These are phyloP conservation scores for Chionis minor DNA, from an alignment of 2,113 vertebrate genomes.

Conservation along the genomic window DNA sequence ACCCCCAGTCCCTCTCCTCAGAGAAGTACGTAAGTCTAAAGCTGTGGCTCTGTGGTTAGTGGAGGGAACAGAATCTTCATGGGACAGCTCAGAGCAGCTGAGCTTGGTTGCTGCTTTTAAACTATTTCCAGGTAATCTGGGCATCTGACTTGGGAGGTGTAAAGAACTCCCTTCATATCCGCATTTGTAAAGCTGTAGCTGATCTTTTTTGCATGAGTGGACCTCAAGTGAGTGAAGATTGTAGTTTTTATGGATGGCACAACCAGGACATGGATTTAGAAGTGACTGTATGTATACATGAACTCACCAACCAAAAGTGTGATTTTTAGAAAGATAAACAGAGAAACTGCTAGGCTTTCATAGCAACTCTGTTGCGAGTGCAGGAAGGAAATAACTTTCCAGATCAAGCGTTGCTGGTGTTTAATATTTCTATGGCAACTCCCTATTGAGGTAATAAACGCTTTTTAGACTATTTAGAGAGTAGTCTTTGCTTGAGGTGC, in stretches of 20 bases:
- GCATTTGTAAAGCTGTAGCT: not conserved
- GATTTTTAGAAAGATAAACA: not conserved
- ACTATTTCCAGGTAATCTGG: not conserved
- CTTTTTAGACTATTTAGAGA: not conserved
- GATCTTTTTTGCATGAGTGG: not conserved
- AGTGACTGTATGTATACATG: rapidly evolving
- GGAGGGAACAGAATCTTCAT: not conserved
- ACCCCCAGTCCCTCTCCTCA: not conserved
- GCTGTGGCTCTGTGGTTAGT: not conserved
- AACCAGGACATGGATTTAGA: not conserved
- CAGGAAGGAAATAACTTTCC: not conserved
- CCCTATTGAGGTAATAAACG: not conserved
- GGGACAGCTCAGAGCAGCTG: not conserved
- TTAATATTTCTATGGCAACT: not conserved
- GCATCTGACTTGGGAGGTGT: not conserved
- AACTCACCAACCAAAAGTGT: rapidly evolving
- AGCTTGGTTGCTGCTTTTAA: not conserved
- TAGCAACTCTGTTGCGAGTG: rapidly evolving
- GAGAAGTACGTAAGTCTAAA: not conserved
- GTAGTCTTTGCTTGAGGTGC: not conserved
- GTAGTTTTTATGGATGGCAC: not conserved
- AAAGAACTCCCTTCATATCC: not conserved
- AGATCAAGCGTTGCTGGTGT: not conserved
- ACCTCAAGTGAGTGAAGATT: not conserved
- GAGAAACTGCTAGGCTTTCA: not conserved